Conservation (phyloP, 2,888 invertebrate species). For the Rugalucina vietnamica region DNA sequence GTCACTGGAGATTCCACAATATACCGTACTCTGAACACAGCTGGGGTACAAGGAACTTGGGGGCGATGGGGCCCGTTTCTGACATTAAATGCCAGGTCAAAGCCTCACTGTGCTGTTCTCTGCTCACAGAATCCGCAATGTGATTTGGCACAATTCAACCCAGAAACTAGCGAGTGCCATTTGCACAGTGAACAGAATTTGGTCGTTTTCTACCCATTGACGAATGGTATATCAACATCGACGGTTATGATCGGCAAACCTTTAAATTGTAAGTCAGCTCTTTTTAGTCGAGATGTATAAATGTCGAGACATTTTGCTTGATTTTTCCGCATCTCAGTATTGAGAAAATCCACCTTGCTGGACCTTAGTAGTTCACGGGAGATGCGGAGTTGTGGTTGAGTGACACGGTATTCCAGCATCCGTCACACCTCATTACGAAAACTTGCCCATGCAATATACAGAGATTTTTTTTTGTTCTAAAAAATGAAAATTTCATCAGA, state of each 20-base stretch:
- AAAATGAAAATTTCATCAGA: too few species aligned
- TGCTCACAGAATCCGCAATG: neutral
- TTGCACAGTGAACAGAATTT: neutral
- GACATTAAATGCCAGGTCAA: neutral
- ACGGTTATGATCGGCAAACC: neutral
- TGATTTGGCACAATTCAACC: neutral
- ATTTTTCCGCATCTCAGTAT: too few species aligned
- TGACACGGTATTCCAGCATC: too few species aligned
- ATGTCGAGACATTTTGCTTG: too few species aligned
- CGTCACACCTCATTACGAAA: too few species aligned
- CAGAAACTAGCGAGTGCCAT: neutral
- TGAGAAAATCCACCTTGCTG: too few species aligned
- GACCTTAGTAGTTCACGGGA: too few species aligned
- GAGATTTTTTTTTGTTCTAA: too few species aligned
- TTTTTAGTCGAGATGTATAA: too few species aligned
- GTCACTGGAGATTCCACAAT: too few species aligned
- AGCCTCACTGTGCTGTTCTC: neutral
- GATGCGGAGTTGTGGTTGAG: too few species aligned
- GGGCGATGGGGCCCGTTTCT: neutral
- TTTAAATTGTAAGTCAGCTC: neutral
- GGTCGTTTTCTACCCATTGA: neutral
- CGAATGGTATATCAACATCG: neutral
- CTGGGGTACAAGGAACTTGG: neutral
- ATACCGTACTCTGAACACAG: neutral
- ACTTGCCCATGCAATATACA: too few species aligned